These are phyloP conservation scores for Mechanitis mazaeus DNA, from an alignment of 2,888 invertebrate genomes.

Conservation along the genomic window DNA sequence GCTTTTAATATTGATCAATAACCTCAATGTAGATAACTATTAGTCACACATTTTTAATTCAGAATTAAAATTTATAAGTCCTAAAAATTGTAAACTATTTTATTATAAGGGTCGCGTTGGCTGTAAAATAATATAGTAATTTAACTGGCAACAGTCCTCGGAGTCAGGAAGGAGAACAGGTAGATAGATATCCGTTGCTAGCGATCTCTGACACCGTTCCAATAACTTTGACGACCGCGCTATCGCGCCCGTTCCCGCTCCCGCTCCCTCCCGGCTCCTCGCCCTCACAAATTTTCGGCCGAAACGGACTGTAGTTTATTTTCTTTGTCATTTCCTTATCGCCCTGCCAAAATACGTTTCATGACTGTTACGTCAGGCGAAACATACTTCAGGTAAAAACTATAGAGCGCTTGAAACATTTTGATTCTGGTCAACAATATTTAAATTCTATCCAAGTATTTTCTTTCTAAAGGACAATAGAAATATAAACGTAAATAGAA, in stretches of 20 bases:
- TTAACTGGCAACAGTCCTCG: constrained; percentile 37
- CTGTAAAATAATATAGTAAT: constrained; percentile 31
- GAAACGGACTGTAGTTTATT: constrained; percentile 71
- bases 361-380: constrained; percentile 71
- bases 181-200: constrained; percentile 56
- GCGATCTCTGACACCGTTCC: constrained; percentile 68
- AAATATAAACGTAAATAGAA: constrained; percentile 23
- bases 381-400: constrained; percentile 71
- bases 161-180: constrained; percentile 45
- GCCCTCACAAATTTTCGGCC: constrained; percentile 67
- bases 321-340: constrained; percentile 77
- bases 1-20: constrained; percentile 35
- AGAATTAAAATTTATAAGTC: too few species aligned
- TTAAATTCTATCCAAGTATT: constrained; percentile 7
- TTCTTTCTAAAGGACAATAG: constrained; percentile 23
- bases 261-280: constrained; percentile 36
- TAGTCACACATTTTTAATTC: background rate
- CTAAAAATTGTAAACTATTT: constrained; percentile 15
- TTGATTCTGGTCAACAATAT: constrained; percentile 44
- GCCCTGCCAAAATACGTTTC: constrained; percentile 75
- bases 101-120: constrained; percentile 23
- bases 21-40: constrained; percentile 10
- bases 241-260: constrained; percentile 33
- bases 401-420: constrained; percentile 44
- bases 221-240: constrained; percentile 64